Base-by-base conservation (phyloP, 2,888 invertebrate species). In the Xestia c-nigrum region DNA sequence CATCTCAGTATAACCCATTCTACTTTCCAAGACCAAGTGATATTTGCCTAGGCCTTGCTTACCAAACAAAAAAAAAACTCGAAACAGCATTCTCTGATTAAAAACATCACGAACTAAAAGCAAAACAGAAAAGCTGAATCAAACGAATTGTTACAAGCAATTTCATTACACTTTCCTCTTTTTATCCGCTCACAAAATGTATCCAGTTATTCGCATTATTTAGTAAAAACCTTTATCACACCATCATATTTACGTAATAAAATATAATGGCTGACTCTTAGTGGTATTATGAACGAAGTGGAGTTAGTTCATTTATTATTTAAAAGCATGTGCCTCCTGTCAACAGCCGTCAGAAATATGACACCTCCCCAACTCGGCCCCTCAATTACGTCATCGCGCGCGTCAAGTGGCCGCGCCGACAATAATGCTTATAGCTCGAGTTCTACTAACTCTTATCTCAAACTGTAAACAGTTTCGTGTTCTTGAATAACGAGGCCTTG, bases 201-300 rank as follows among this genome's bases (percentile, higher is more conserved):
- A 80, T 76, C 67, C 46, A 59, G 74, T 79, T 64, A 24, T 63
- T 72, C 16, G 63, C 67, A 57, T 76, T 83, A 74, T 85, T 85
- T 65, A 64, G 47, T 31, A 68, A 80, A 82, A 85, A 63, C 83
- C 76, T 85, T 85, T 74, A 85, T 72, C 70, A 67, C 66, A 63
- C 72, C 74, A 77, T 83, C 76, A 85, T 84, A 81, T 82, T 76
- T 73, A 79, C 55, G 76, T 76, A 74, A 82, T 85, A 85, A 80
- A 85, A 74, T 66, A 43, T 69, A 76, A 83, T 80, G 72, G 61
- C 50, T 38, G 63, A 72, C 64, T 72, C 43, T 69, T 50, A 81
- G 79, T 64, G 76, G 59, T 59, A 65, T 69, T 46, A 70, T 76
- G 59, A 72, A 75, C 24, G 61, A 59, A 74, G 61, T 50, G 64